Base-by-base conservation (phyloP, 53 echinoderm and acorn worm genomes). In the Patiria pectinifera region DNA sequence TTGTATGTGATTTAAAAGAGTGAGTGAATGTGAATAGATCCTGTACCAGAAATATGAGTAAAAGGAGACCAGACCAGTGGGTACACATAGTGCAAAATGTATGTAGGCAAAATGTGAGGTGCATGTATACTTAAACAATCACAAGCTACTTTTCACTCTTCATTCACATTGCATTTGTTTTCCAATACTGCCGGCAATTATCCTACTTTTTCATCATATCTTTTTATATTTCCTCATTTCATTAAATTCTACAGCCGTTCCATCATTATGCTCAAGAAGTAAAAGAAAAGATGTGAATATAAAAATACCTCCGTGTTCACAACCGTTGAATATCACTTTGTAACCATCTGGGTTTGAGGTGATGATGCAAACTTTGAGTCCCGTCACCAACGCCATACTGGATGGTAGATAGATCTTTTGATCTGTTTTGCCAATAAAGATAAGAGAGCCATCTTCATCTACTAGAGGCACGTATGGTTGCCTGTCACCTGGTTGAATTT, bases 241-340 rank as follows among this genome's bases (percentile, higher is more conserved):
- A 53, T 53, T 53, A 0, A 53, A 53, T 53, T 53, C 6, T 53
- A 53, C 5, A 53, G 53, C 0, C 53, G 8, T 5, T 8, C 8
- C 53, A 53, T 53, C 53, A 53, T 53, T 35, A 53, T 53, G 53
- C 53, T 53, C 53, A 53, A 53, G 53, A 53, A 53, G 5, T 53
- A 53, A 53, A 8, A 53, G 53, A 53, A 53, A 53, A 53, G 0
- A 5, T 1, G 53, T 23, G 0, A 25, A 8, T 25, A 22, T 25
- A 24, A 11, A 76, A 26, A 35, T 69, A 62, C 69, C 63, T 63
- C 13, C 23, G 14, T 45, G 35, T 15, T 84, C 84, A 35, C 84
- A 84, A 15, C 84, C 84, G 44, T 84, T 62, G 4, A 84, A 84
- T 12, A 66, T 45, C 45, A 84, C 45, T 63, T 84, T 62, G 63